Evolutionary conservation across 2,113 vertebrate species (phyloP).

Genomic region (Myrmecobius fasciatus): DNA sequence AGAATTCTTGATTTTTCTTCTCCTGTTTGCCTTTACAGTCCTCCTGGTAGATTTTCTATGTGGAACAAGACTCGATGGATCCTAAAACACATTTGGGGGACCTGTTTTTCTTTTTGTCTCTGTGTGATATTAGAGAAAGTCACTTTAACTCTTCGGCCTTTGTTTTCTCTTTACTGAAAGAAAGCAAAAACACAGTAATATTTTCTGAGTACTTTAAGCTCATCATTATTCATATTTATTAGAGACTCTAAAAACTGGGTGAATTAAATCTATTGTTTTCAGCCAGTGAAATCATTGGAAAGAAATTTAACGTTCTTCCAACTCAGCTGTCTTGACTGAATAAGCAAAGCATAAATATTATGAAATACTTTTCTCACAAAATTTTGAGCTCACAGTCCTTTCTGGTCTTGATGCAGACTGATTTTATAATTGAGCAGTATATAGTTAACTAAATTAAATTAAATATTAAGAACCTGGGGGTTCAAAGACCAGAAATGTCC

Average conservation of each 20-base stretch:
- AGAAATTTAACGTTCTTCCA: not conserved
- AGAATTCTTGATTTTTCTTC: not conserved
- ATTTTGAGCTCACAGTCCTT: not conserved
- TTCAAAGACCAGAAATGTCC: not conserved
- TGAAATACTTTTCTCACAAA: slow-evolving; percentile 29
- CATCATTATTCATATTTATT: slow-evolving; percentile 21
- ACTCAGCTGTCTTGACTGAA: not conserved
- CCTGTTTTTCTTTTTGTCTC: slow-evolving; percentile 46
- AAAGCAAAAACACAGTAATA: slow-evolving; percentile 32
- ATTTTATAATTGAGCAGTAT: not conserved
- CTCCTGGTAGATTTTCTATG: slow-evolving; percentile 18
- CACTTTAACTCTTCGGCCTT: slow-evolving; percentile 20
- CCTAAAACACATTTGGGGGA: slow-evolving; percentile 25
- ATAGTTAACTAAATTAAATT: not conserved
- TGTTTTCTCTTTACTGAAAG: slow-evolving; percentile 36
- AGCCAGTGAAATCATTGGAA: not conserved
- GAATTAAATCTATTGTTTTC: not conserved
- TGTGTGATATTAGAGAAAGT: slow-evolving; percentile 18
- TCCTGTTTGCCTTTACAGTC: not conserved
- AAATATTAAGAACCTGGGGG: not conserved
- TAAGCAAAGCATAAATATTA: not conserved
- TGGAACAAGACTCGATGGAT: slow-evolving; percentile 9
- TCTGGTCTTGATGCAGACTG: not conserved
- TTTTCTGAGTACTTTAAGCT: slow-evolving; percentile 1
- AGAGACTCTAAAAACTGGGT: not conserved